These are phyloP conservation scores for Cordilura impudica DNA, from an alignment of 2,888 invertebrate species.

Conservation along the genomic window DNA sequence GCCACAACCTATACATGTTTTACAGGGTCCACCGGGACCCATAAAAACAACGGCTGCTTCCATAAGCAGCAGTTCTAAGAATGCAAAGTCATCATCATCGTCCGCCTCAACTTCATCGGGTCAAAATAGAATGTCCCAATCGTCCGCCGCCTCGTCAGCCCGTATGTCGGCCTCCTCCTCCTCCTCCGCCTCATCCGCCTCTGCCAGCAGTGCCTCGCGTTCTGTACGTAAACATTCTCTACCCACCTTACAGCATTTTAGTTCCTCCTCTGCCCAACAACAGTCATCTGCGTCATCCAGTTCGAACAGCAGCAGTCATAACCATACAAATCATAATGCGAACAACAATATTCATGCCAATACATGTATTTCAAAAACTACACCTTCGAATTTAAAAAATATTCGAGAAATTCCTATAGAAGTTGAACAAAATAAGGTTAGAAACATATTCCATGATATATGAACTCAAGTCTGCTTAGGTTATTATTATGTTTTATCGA, in stretches of 20 bases:
- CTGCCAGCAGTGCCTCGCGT: constrained; percentile 65
- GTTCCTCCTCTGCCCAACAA: constrained; percentile 59
- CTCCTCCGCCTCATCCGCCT: constrained; percentile 63
- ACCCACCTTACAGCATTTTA: constrained; percentile 70
- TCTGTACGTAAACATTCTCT: constrained; percentile 75
- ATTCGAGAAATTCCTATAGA: constrained; percentile 78
- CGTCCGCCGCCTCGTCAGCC: constrained; percentile 67
- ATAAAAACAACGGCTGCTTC: constrained; percentile 27
- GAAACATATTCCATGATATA: neutral
- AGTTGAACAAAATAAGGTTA: constrained; percentile 76
- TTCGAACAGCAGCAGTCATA: constrained; percentile 48
- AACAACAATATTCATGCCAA: constrained; percentile 19
- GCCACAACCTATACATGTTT: constrained; percentile 72
- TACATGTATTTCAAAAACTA: constrained; percentile 24
- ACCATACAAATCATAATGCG: constrained; percentile 53
- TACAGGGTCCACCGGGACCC: constrained; percentile 64
- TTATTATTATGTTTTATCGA: neutral
- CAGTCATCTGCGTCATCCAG: constrained; percentile 56
- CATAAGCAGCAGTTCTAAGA: constrained; percentile 29
- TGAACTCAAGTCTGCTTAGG: neutral
- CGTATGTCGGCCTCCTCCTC: constrained; percentile 67
- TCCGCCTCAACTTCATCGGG: constrained; percentile 57
- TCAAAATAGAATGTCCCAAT: constrained; percentile 61
- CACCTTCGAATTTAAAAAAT: constrained; percentile 64
- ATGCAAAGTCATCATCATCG: constrained; percentile 41